Conservation (phyloP, 1,140 invertebrate genomes). For the Microvelia longipes region DNA sequence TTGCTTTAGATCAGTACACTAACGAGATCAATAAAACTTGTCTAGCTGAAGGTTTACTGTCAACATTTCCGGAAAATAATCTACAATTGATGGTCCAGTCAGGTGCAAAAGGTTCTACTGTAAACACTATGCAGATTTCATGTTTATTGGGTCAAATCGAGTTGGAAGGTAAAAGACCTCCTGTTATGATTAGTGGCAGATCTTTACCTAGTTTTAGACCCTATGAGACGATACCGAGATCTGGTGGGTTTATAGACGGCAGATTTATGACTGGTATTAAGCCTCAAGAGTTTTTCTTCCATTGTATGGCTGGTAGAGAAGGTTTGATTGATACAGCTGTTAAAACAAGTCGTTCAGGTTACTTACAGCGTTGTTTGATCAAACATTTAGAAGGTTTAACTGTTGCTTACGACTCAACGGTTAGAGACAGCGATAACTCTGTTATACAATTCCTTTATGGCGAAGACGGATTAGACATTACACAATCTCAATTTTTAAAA, state of each 20-base stretch:
- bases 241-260: conserved; percentile 91
- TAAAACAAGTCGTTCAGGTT: conserved; percentile 91
- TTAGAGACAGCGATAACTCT: conserved; percentile 83
- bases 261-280: conserved; percentile 94
- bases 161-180: conserved; percentile 91
- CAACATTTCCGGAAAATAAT: conserved; percentile 86
- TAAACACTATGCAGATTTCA: conserved; percentile 96
- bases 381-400: conserved; percentile 93
- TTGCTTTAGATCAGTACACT: conserved; percentile 59
- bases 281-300: conserved; percentile 97
- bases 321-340: conserved; percentile 73
- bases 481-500: conserved; percentile 70
- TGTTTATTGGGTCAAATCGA: conserved; percentile 95
- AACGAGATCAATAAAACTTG: conserved; percentile 77
- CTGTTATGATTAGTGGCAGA: conserved; percentile 82
- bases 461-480: conserved; percentile 90
- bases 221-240: conserved; percentile 77
- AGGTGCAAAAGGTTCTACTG: conserved; percentile 91
- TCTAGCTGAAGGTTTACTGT: conserved; percentile 63
- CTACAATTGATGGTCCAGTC: conserved; percentile 95
- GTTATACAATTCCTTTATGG: conserved; percentile 96
- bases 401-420: conserved; percentile 84
- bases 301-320: conserved; percentile 99
- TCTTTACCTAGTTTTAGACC: conserved; percentile 83
- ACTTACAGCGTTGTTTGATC: conserved; percentile 92